Conservation (phyloP, 1,140 invertebrate genomes). For the Eciton burchellii region DNA sequence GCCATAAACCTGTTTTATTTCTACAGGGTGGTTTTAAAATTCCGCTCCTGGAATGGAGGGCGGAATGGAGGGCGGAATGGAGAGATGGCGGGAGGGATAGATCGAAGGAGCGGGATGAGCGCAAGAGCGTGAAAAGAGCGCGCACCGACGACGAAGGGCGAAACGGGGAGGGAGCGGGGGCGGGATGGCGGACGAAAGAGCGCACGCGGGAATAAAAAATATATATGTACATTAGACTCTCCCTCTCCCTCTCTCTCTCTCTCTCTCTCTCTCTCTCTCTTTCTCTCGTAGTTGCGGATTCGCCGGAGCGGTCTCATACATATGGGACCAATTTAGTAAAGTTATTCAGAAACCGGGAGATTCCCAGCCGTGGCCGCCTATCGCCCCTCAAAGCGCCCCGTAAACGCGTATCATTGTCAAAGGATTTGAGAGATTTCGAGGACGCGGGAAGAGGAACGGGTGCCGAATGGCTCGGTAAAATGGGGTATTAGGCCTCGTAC, state of each 20-base stretch:
- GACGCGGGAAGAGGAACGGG: conserved; percentile 8
- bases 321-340: conserved; percentile 85
- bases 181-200: conserved; percentile 45
- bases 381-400: conserved; percentile 69
- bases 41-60: conserved; percentile 75
- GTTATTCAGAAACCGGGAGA: conserved; percentile 81
- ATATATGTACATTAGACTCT: conserved; percentile 60
- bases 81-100: conserved; percentile 32
- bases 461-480: conserved; percentile 28
- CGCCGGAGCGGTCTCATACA: conserved; percentile 80
- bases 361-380: conserved; percentile 59
- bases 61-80: conserved; percentile 53
- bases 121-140: conserved; percentile 32
- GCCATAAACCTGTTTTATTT: conserved; percentile 81
- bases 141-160: neutral
- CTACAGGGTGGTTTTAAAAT: conserved; percentile 79
- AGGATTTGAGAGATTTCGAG: conserved; percentile 81
- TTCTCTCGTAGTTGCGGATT: conserved; percentile 79
- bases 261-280: conserved; percentile 65
- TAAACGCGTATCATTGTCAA: conserved; percentile 82
- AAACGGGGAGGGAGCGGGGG: conserved; percentile 42
- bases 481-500: conserved; percentile 39
- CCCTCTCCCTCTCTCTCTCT: conserved; percentile 64
- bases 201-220: conserved; percentile 61
- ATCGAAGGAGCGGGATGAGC: conserved; percentile 60